Evolutionary conservation across 2,797 vertebrate genomes (phyloP).

Genomic region (Momotus momota): DNA sequence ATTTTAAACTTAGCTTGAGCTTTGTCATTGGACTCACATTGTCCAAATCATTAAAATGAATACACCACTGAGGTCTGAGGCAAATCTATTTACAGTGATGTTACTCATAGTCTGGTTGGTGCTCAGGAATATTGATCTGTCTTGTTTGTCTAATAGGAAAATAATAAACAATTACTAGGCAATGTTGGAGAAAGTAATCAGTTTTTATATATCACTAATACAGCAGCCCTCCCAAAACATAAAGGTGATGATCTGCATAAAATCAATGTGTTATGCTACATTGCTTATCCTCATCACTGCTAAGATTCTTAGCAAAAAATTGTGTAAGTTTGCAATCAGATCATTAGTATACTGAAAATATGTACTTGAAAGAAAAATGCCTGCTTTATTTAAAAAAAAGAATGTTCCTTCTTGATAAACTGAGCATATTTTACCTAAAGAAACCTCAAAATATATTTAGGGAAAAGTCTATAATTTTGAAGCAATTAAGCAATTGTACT

Average conservation of each 20-base stretch:
- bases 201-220: slow-evolving; percentile 97
- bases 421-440: not conserved
- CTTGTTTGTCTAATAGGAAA: slow-evolving; percentile 98
- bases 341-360: slow-evolving; percentile 46
- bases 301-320: slow-evolving; percentile 72
- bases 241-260: slow-evolving; percentile 98
- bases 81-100: slow-evolving; percentile 97
- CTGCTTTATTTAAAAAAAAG: not conserved
- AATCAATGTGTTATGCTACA: slow-evolving; percentile 95
- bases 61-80: slow-evolving; percentile 87
- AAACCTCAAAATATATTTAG: not conserved
- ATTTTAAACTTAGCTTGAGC: slow-evolving; percentile 74
- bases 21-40: slow-evolving; percentile 95
- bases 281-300: slow-evolving; percentile 89
- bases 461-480: not conserved
- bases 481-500: not conserved
- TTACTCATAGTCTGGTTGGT: slow-evolving; percentile 91
- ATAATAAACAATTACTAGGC: slow-evolving; percentile 99
- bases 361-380: slow-evolving; percentile 16
- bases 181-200: slow-evolving; percentile 93
- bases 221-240: slow-evolving; percentile 89
- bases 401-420: slow-evolving; percentile 8
- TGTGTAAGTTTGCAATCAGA: slow-evolving; percentile 49
- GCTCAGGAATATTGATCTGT: slow-evolving; percentile 96
- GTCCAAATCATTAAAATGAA: slow-evolving; percentile 94